phyloP scores from a whole-genome alignment of 2,113 vertebrate species.

The Pungitius pungitius region DNA sequence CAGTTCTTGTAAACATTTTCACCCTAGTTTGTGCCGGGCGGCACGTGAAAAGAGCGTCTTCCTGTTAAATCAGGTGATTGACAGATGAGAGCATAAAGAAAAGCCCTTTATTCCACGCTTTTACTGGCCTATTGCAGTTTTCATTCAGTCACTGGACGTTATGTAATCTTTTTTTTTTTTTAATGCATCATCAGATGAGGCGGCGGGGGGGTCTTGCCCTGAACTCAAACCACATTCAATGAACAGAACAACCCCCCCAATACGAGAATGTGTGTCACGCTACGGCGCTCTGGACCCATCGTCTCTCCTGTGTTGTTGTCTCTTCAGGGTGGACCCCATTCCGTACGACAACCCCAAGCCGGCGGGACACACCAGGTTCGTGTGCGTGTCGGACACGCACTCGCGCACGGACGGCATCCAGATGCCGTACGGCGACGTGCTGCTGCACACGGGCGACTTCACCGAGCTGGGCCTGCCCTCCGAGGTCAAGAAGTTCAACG shows the following conservation, averaged over 20 bases:
- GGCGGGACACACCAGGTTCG: conserved; percentile 96
- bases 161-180: neutral
- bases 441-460: conserved; percentile 98
- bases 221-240: neutral
- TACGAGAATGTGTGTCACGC: too few relatives aligned
- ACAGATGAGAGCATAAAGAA: neutral
- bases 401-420: conserved; percentile 99
- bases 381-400: conserved; percentile 98
- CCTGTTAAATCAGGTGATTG: neutral
- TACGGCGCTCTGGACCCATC: neutral
- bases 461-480: conserved; percentile 98
- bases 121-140: neutral
- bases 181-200: too few relatives aligned
- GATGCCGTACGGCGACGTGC: conserved; percentile 99
- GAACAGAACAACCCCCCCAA: too few relatives aligned
- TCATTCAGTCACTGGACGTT: neutral
- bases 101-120: neutral
- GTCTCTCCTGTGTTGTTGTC: conserved; percentile 67
- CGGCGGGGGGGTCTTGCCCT: neutral
- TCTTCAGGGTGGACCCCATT: conserved; percentile 96
- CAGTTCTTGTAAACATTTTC: neutral
- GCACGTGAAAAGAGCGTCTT: neutral
- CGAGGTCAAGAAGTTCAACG: conserved; percentile 99
- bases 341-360: conserved; percentile 98
- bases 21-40: neutral